Percentiles rank a stretch among this genome's conserved stretches.
Conservation (phyloP, 2,113 vertebrate species). For the Catharus minimus region DNA sequence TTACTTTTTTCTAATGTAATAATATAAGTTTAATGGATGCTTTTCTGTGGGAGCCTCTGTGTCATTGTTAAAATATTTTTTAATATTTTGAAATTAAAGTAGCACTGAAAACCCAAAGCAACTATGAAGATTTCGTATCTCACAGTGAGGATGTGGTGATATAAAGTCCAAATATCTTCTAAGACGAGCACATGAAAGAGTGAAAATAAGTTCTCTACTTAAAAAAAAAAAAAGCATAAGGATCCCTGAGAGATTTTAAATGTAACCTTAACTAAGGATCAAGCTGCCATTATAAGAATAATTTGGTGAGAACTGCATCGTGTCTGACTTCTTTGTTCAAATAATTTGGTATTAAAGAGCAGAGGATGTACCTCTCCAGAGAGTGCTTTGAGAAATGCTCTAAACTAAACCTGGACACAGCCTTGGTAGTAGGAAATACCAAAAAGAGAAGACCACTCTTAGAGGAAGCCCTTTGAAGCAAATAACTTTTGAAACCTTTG, state of each 20-base stretch:
- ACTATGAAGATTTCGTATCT: not conserved
- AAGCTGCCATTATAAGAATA: not conserved
- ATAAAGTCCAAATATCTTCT: not conserved
- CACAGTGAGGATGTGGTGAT: not conserved
- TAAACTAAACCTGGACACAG: not conserved
- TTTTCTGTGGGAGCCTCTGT: not conserved
- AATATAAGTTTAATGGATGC: not conserved
- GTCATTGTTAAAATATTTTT: not conserved
- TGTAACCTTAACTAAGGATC: not conserved
- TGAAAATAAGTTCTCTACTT: not conserved
- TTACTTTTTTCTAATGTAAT: not conserved
- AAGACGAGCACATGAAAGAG: not conserved
- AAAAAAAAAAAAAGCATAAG: not conserved
- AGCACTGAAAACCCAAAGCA: not conserved
- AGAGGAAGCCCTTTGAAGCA: not conserved
- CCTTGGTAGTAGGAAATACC: not conserved
- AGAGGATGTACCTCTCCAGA: not conserved
- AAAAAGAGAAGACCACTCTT: not conserved
- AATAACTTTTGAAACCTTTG: slow-evolving; percentile 23
- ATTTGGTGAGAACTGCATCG: not conserved
- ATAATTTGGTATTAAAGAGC: not conserved
- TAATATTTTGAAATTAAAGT: not conserved
- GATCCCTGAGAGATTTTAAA: not conserved
- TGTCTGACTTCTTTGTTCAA: not conserved
- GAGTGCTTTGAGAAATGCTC: not conserved